A percentile compares a stretch with the other conserved stretches of the same genome.
These are phyloP conservation scores for Harpalus rufipes DNA, from an alignment of 2,888 invertebrate species.

Conservation along the genomic window DNA sequence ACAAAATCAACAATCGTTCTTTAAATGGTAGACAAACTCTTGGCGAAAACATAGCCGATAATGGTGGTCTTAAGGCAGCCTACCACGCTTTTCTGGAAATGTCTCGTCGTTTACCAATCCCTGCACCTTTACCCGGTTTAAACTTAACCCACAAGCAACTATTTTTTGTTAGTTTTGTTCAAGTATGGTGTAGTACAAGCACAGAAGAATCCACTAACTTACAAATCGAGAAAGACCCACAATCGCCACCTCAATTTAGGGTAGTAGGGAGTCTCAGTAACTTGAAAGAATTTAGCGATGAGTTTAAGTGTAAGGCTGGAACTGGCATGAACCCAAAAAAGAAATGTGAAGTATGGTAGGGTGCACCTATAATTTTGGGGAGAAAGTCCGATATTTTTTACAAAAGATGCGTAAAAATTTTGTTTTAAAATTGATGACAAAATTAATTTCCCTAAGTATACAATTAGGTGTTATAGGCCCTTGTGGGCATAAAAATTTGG, in stretches of 20 bases:
- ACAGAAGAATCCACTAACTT: slow-evolving; percentile 91
- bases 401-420: no score
- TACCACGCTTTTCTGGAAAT: slow-evolving; percentile 90
- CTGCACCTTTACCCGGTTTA: slow-evolving; percentile 87
- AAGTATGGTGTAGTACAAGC: slow-evolving; percentile 95
- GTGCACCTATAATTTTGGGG: no score
- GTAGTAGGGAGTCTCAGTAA: slow-evolving; percentile 94
- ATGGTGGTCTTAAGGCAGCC: slow-evolving; percentile 94
- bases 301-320: slow-evolving; percentile 87
- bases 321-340: slow-evolving; percentile 90
- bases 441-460: no score
- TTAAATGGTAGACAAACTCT: slow-evolving; percentile 93
- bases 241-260: slow-evolving; percentile 91
- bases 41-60: slow-evolving; percentile 95
- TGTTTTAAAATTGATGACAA: no score
- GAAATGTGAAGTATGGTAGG: slow-evolving; percentile 94
- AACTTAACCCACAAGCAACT: slow-evolving; percentile 93
- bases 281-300: slow-evolving; percentile 88
- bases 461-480: no score
- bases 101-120: slow-evolving; percentile 73
- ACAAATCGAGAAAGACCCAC: slow-evolving; percentile 95
- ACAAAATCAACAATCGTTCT: slow-evolving; percentile 85
- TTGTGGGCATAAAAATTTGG: neutral
- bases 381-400: slow-evolving; percentile 69
- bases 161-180: slow-evolving; percentile 97